Percentiles rank a stretch among this genome's conserved stretches.
phyloP scores from a whole-genome alignment of 2,888 invertebrate species.

The Dynastes maya region DNA sequence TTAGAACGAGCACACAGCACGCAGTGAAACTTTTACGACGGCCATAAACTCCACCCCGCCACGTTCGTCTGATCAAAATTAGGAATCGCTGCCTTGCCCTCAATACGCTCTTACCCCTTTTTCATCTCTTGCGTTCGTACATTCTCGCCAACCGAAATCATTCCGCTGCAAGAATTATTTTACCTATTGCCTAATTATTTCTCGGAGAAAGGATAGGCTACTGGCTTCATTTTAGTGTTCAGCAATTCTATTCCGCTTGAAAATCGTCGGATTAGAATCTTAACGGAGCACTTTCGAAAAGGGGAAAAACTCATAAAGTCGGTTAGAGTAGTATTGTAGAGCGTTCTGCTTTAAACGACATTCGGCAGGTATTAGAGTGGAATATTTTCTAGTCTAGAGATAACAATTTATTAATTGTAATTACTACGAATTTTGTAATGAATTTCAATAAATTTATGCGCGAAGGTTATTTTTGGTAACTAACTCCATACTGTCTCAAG shows the following conservation, averaged over 20 bases:
- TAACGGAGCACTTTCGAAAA: background rate
- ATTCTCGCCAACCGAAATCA: background rate
- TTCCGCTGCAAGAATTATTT: conserved; percentile 18
- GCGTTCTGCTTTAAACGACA: no score
- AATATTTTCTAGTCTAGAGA: no score
- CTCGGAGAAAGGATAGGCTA: background rate
- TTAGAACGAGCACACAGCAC: conserved; percentile 28
- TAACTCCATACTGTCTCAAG: no score
- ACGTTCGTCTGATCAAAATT: conserved; percentile 39
- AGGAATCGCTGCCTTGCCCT: conserved; percentile 12
- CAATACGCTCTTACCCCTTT: conserved; percentile 11
- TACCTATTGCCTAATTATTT: conserved; percentile 24
- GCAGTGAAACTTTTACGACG: conserved; percentile 44
- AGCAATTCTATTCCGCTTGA: conserved; percentile 2
- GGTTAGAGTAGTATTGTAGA: background rate
- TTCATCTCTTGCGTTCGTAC: conserved; percentile 5
- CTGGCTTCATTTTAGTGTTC: conserved; percentile 13
- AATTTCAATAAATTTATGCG: no score
- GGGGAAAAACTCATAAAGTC: background rate
- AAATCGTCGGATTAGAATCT: conserved; percentile 21
- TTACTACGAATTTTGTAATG: no score
- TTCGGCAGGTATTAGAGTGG: no score
- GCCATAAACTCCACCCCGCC: conserved; percentile 27
- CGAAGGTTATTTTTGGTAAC: no score
- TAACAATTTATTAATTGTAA: no score